Conservation (phyloP, 2,888 invertebrate species). For the Sericinus montela region DNA sequence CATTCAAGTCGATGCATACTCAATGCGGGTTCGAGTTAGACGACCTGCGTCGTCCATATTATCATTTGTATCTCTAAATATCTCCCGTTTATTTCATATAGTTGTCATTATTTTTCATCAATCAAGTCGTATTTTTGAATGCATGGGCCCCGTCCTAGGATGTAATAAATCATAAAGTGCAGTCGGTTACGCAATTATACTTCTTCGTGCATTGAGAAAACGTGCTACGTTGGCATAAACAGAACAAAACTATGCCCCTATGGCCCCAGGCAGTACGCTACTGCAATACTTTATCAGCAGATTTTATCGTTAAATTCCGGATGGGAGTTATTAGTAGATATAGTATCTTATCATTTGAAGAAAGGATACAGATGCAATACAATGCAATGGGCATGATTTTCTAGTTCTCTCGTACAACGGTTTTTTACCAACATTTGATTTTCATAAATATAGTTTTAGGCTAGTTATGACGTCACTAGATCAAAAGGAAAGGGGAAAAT, state of each 20-base stretch:
- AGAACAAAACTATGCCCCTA: constrained; percentile 11
- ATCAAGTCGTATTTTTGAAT: constrained; percentile 9
- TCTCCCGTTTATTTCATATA: constrained; percentile 3
- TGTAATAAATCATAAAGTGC: constrained; percentile 16
- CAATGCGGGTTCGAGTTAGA: constrained; percentile 18
- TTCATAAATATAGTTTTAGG: no score
- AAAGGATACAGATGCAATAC: neutral
- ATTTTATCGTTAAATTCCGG: constrained; percentile 18
- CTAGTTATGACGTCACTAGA: no score
- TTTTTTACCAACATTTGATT: no score
- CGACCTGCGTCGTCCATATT: constrained; percentile 18
- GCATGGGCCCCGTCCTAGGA: constrained; percentile 3
- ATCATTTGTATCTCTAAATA: constrained; percentile 20
- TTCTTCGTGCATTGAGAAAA: neutral
- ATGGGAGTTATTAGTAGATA: constrained; percentile 17
- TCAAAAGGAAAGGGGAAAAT: no score
- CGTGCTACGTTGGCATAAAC: constrained; percentile 3
- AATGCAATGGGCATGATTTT: neutral
- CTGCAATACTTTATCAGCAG: constrained; percentile 17
- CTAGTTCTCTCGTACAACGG: no score
- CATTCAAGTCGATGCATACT: constrained; percentile 25
- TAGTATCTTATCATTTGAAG: constrained; percentile 10
- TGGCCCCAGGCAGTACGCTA: constrained; percentile 13
- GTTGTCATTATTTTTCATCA: constrained; percentile 16
- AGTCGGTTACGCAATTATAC: constrained; percentile 7